phyloP scores from a whole-genome alignment of 2,113 vertebrate species.

The Stigmatopora nigra region DNA sequence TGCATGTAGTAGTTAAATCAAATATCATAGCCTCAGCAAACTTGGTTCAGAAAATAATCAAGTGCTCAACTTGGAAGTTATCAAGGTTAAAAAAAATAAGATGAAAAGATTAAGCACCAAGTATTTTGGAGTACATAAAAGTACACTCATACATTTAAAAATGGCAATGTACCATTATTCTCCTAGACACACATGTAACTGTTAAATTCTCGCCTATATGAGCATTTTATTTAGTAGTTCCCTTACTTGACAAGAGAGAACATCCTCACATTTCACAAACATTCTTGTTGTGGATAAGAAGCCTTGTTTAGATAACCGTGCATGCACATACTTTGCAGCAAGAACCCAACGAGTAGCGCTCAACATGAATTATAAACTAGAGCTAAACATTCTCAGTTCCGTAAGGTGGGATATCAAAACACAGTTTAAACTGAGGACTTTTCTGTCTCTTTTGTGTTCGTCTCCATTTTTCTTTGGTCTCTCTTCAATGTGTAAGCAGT shows the following conservation, averaged over 20 bases:
- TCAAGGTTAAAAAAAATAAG: too few species aligned
- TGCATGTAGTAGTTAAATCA: too few species aligned
- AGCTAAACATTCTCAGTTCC: not conserved
- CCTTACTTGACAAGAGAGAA: constrained; percentile 44
- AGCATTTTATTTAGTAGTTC: constrained; percentile 2
- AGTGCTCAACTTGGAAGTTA: too few species aligned
- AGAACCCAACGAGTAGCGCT: not conserved
- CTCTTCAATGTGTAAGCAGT: constrained; percentile 7
- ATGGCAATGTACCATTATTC: too few species aligned
- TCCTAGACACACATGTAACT: not conserved
- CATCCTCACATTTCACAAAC: constrained; percentile 23
- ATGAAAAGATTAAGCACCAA: too few species aligned
- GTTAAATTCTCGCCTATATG: constrained; percentile 27
- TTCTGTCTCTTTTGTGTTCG: constrained; percentile 8
- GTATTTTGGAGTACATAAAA: too few species aligned
- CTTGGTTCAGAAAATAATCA: too few species aligned
- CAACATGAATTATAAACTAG: constrained; percentile 3
- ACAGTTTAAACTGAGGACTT: not conserved
- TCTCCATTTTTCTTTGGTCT: constrained; percentile 6
- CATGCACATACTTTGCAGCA: not conserved
- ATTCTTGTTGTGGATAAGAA: constrained; percentile 7
- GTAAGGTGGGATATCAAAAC: constrained; percentile 10
- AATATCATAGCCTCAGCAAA: too few species aligned
- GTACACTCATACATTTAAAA: too few species aligned
- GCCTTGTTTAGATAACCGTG: not conserved